A percentile compares a stretch with the other conserved stretches of the same genome.
Evolutionary conservation across 1,140 invertebrate genomes (phyloP).

Genomic region (Camponotus floridanus): DNA sequence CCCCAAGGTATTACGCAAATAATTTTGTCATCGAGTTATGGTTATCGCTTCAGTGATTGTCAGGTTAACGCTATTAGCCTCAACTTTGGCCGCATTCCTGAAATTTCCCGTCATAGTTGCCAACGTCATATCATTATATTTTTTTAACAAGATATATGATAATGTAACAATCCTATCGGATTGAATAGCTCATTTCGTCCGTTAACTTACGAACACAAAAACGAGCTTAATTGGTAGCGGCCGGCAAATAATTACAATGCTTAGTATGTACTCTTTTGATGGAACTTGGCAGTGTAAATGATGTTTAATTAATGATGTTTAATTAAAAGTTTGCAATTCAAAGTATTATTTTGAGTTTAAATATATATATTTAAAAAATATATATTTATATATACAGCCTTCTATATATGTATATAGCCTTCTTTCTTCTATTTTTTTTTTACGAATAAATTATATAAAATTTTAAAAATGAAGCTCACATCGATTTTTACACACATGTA

Average conservation of each 20-base stretch:
- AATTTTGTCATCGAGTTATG: conserved; percentile 49
- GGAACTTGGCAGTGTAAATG: not conserved
- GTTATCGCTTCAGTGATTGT: conserved; percentile 41
- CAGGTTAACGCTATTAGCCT: conserved; percentile 29
- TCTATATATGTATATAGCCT: not conserved
- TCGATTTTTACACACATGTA: no score
- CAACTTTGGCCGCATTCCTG: conserved; percentile 34
- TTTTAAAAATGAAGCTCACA: not conserved
- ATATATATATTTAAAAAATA: not conserved
- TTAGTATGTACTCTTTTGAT: conserved; percentile 9
- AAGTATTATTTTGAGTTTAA: not conserved
- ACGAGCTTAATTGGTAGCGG: conserved; percentile 11
- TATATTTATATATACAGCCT: no score
- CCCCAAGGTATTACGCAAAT: conserved; percentile 33
- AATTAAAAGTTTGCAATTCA: not conserved
- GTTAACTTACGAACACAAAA: conserved; percentile 8
- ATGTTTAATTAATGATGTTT: not conserved
- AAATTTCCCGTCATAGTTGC: conserved; percentile 23
- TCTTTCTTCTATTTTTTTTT: no score
- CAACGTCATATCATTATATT: conserved; percentile 8
- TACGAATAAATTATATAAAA: not conserved
- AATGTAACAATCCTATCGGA: conserved; percentile 26
- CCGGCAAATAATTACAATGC: not conserved
- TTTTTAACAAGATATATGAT: conserved; percentile 4
- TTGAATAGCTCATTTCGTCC: conserved; percentile 19